A percentile compares a stretch with the other conserved stretches of the same genome.
Evolutionary conservation across 2,113 vertebrate genomes (phyloP).

Genomic region (Poeciliopsis retropinna): DNA sequence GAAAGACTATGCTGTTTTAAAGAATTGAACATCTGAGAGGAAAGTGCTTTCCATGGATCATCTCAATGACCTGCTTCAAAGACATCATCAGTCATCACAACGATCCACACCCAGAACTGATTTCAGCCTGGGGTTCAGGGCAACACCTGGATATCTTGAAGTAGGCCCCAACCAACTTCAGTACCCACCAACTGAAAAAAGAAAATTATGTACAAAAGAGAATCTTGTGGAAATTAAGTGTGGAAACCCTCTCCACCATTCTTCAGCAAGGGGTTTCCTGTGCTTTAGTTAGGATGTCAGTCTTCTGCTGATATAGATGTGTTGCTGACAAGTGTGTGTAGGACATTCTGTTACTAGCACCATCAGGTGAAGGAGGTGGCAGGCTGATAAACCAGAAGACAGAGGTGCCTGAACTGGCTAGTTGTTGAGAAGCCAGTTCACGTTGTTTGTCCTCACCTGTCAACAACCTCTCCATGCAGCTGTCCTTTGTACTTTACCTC

Average conservation of each 20-base stretch:
- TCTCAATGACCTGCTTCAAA: not conserved
- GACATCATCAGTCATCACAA: not conserved
- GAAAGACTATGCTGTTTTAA: slow-evolving; percentile 17
- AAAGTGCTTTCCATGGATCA: slow-evolving; percentile 5
- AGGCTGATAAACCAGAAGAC: not conserved
- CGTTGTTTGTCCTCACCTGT: not conserved
- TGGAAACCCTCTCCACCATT: slow-evolving; percentile 1
- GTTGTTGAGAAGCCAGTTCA: not conserved
- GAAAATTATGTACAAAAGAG: slow-evolving; percentile 14
- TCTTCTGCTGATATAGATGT: slow-evolving; percentile 10
- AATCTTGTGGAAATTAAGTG: slow-evolving; percentile 22
- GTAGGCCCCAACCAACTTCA: slow-evolving; percentile 8
- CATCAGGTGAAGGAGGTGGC: not conserved
- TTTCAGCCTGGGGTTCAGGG: not conserved
- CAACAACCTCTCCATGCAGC: slow-evolving; percentile 5
- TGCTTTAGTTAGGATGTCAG: slow-evolving; percentile 19
- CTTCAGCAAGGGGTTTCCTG: slow-evolving; percentile 9
- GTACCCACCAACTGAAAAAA: slow-evolving; percentile 22
- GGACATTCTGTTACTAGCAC: no score
- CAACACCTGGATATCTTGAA: not conserved
- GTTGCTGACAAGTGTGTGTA: not conserved
- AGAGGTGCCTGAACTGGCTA: not conserved
- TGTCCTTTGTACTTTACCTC: slow-evolving; percentile 15
- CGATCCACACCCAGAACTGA: not conserved
- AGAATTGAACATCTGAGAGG: not conserved